Percentiles rank a stretch among this genome's conserved stretches.
These are phyloP conservation scores for Baccha elongata DNA, from an alignment of 2,888 invertebrate species.

Conservation along the genomic window DNA sequence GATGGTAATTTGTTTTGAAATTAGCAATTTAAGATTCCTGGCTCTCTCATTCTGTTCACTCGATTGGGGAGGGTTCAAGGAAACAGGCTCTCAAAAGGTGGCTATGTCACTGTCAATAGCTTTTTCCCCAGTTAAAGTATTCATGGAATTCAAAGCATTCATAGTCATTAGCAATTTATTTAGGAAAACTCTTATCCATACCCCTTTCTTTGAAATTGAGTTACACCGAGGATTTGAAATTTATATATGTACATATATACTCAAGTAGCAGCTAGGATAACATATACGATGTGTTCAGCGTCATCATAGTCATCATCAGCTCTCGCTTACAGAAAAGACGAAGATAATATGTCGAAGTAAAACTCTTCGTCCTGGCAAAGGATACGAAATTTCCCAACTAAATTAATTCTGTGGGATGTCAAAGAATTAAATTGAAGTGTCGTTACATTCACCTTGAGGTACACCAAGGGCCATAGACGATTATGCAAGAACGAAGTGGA, in stretches of 20 bases:
- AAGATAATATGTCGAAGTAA: slow-evolving; percentile 23
- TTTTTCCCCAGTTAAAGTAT: slow-evolving; percentile 37
- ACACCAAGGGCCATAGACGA: slow-evolving; percentile 41
- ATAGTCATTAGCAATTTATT: slow-evolving; percentile 66
- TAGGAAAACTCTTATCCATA: slow-evolving; percentile 6
- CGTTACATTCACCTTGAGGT: slow-evolving; percentile 55
- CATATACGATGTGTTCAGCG: neutral
- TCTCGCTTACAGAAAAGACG: neutral
- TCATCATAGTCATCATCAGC: slow-evolving; percentile 1
- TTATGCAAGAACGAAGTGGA: slow-evolving; percentile 11
- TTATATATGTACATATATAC: neutral
- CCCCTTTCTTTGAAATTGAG: slow-evolving; percentile 12
- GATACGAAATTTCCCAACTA: slow-evolving; percentile 22
- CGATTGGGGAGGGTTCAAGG: neutral
- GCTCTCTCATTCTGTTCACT: slow-evolving; percentile 19
- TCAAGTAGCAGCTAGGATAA: too few species aligned
- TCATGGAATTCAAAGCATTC: slow-evolving; percentile 60
- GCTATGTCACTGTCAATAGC: slow-evolving; percentile 31
- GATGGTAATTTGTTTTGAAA: slow-evolving; percentile 66
- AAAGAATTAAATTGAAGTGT: slow-evolving; percentile 62
- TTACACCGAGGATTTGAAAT: slow-evolving; percentile 5
- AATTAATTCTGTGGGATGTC: slow-evolving; percentile 63
- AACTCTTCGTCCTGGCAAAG: neutral
- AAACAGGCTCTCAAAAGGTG: slow-evolving; percentile 12
- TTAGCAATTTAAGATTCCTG: slow-evolving; percentile 63